Base-by-base conservation (phyloP, 35 echinoderm and acorn worm genomes). In the Lytechinus variegatus region DNA sequence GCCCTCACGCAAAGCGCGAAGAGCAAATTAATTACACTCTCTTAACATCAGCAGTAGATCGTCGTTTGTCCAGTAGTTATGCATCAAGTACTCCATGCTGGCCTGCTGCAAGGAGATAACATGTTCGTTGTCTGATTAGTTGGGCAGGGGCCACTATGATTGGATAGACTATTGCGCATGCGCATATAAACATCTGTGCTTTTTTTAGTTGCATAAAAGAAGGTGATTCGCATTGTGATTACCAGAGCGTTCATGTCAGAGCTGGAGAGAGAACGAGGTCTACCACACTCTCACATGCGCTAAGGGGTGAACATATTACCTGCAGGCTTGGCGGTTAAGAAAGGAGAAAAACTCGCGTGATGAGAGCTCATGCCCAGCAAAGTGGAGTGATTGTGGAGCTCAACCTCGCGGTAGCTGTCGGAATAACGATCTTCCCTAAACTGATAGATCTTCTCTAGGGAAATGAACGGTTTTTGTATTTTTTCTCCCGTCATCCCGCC, bases 201-300 rank as follows among this genome's bases (percentile, higher is more conserved):
- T 44, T 3, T 79, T 79, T 79, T 19, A 79, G 66, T 79, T 24
- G 12, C 88, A 52, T 90, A 90, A 52, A 90, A 90, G 88, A 28
- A 90, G 88, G 52, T 33, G 88, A 90, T 90, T 44, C 88, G 52
- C 10, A 10, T 14, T 90, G 5, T 90, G 88, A 19, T 90, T 90
- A 90, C 52, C 88, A 90, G 27, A 90, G 29, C 88, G 88, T 90
- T 90, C 88, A 90, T 90, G 88, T 90, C 28, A 44, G 88, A 90
- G 88, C 28, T 12, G 16, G 88, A 21, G 88, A 10, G 28, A 4
- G 10, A 33, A 90, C 10, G 27, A 9, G 52, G 88, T 52, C 88
- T 90, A 44, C 28, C 28, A 28, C 5, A 7, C 19, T 90, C n/a
- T 52, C 88, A 10, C 8, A 14, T 33, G 88, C 52, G 13, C 28